Evolutionary conservation across 2,888 invertebrate genomes (phyloP).

Genomic region (Celastrina argiolus): DNA sequence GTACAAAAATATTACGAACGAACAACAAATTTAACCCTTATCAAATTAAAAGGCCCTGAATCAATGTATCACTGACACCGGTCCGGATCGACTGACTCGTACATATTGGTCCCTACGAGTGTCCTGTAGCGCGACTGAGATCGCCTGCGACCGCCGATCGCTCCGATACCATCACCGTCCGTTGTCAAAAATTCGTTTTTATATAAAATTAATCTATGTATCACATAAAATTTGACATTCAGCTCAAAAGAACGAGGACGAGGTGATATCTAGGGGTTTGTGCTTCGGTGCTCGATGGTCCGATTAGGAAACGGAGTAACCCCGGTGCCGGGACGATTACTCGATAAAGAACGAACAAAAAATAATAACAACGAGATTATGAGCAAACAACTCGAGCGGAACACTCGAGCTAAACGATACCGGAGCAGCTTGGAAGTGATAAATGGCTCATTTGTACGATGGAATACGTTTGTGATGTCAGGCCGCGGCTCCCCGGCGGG

Average conservation of each 20-base stretch:
- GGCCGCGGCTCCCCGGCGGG: conserved; percentile 44
- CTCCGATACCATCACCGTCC: conserved; percentile 27
- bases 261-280: conserved; percentile 21
- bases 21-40: conserved; percentile 66
- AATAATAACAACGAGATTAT: conserved; percentile 66
- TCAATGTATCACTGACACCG: conserved; percentile 53
- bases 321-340: conserved; percentile 54
- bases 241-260: conserved; percentile 26
- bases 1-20: conserved; percentile 64
- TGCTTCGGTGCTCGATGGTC: conserved; percentile 17
- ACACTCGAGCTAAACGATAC: conserved; percentile 74
- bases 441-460: conserved; percentile 75
- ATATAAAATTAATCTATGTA: conserved; percentile 30
- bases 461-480: conserved; percentile 69
- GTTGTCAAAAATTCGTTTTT: conserved; percentile 25
- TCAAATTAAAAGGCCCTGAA: conserved; percentile 71
- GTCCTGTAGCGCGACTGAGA: conserved; percentile 35
- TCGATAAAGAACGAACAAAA: conserved; percentile 51
- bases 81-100: conserved; percentile 31
- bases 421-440: conserved; percentile 72
- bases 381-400: conserved; percentile 68
- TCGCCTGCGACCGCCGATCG: conserved; percentile 31
- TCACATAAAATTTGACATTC: conserved; percentile 29
- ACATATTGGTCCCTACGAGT: conserved; percentile 45
- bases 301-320: conserved; percentile 61